Evolutionary conservation across 2,797 vertebrate genomes (phyloP), one percentile per base, ranked within the genome.

Genomic region (Acipenser transmontanus): DNA sequence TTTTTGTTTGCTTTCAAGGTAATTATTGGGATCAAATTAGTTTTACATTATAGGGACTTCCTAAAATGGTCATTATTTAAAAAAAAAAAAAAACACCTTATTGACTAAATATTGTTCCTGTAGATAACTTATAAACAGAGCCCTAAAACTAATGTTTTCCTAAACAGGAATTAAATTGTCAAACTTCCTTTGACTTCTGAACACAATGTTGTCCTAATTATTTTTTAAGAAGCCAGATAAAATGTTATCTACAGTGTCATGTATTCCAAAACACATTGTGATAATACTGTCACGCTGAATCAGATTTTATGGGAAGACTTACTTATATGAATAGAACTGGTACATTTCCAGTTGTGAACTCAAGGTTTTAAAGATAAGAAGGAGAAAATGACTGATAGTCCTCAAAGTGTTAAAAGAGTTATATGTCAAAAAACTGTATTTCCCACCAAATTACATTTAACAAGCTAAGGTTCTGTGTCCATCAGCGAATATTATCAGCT

Each of bases 321-420:
- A 82, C 78, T 80, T 78, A 84, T 82, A 87, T 81, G 86, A 82
- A 86, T 81, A 86, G 84, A 85, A 84, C 89, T 91, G 91, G 90
- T 89, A 88, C 87, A 81, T 82, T 86, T 89, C 84, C 84, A 87
- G 87, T 82, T 84, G 89, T 86, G 87, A 91, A 86, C 89, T 91
- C 89, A 91, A 89, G 84, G 85, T 86, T 87, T 86, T 84, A 81
- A 84, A 86, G 88, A 89, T 90, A 91, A 88, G 82, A 81, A 73
- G 72, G 70, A 84, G 84, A 85, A 89, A 79, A 83, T 87, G 82
- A 85, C 84, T 81, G 87, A 91, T 89, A 86, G 84, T 85, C 82
- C 86, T 85, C 77, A 73, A 80, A 85, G 85, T 87, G 88, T 88
- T 91, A 89, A 92, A 86, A 82, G 87, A 78, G 81, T 84, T 89